phyloP scores from a whole-genome alignment of 2,113 vertebrate genomes.

The Motacilla tschutschensis region DNA sequence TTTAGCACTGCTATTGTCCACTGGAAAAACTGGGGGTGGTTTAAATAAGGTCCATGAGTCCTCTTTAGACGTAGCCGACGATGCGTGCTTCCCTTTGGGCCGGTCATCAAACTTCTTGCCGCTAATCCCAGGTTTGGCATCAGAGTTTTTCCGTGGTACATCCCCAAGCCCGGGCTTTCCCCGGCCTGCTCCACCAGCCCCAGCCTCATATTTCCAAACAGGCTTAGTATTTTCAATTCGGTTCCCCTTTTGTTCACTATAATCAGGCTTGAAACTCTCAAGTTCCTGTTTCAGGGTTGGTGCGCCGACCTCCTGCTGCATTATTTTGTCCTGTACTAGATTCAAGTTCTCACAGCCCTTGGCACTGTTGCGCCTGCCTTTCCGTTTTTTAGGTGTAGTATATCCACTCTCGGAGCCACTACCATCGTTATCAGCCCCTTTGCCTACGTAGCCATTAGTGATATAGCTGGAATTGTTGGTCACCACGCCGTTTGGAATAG shows the following conservation, averaged over 20 bases:
- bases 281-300: constrained; percentile 79
- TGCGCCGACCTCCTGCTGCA: constrained; percentile 74
- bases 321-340: constrained; percentile 84
- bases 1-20: constrained; percentile 99
- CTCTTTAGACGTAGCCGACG: constrained; percentile 85
- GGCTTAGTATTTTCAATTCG: constrained; percentile 77
- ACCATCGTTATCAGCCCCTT: constrained; percentile 88
- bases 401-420: constrained; percentile 94
- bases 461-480: constrained; percentile 81
- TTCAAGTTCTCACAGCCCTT: constrained; percentile 87
- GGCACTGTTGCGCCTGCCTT: constrained; percentile 85
- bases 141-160: constrained; percentile 85
- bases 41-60: constrained; percentile 98
- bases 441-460: constrained; percentile 90
- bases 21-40: constrained; percentile 96
- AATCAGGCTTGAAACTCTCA: constrained; percentile 77
- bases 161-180: constrained; percentile 76
- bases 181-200: constrained; percentile 68
- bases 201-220: constrained; percentile 81
- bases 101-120: constrained; percentile 91
- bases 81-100: constrained; percentile 87
- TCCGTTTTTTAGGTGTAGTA: constrained; percentile 91
- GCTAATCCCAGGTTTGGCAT: constrained; percentile 83
- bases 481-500: constrained; percentile 87
- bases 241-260: constrained; percentile 78